A percentile compares a stretch with the other conserved stretches of the same genome.
Conservation (phyloP, 2,797 vertebrate species). For the Geotrypetes seraphini region DNA sequence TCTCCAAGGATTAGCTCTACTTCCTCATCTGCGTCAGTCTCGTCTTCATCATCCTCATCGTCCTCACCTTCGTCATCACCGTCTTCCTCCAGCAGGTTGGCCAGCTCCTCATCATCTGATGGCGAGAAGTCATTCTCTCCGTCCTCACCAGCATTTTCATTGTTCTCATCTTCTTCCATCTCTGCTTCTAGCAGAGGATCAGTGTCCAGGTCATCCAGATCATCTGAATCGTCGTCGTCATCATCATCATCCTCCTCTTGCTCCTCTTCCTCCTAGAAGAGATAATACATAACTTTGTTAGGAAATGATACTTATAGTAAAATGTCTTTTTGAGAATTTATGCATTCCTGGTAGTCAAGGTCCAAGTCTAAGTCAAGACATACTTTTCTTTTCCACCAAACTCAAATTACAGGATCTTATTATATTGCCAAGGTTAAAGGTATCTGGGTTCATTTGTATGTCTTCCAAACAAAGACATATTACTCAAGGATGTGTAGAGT, state of each 20-base stretch:
- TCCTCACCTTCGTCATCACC: constrained; percentile 81
- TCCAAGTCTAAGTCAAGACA: too few relatives aligned
- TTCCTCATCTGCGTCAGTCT: constrained; percentile 58
- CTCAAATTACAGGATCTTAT: too few relatives aligned
- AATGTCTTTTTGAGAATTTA: too few relatives aligned
- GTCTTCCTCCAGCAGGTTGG: constrained; percentile 80
- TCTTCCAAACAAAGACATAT: too few relatives aligned
- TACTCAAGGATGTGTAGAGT: too few relatives aligned
- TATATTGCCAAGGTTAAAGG: too few relatives aligned
- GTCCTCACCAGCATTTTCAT: constrained; percentile 77
- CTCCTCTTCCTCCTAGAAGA: constrained; percentile 75
- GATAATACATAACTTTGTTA: constrained; percentile 9
- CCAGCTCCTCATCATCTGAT: constrained; percentile 85
- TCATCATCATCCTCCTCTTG: constrained; percentile 83
- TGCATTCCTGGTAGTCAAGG: too few relatives aligned
- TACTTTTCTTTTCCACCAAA: too few relatives aligned
- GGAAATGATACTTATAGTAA: neutral
- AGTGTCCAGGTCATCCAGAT: constrained; percentile 80
- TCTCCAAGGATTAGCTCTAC: constrained; percentile 84
- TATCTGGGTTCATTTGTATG: too few relatives aligned
- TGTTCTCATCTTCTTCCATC: constrained; percentile 79
- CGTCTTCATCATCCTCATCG: constrained; percentile 69
- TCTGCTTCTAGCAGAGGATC: constrained; percentile 84
- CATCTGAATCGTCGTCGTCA: constrained; percentile 85
- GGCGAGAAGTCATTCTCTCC: constrained; percentile 88